Base-by-base conservation (phyloP, 1,140 invertebrate genomes). In the Phthorimaea operculella region DNA sequence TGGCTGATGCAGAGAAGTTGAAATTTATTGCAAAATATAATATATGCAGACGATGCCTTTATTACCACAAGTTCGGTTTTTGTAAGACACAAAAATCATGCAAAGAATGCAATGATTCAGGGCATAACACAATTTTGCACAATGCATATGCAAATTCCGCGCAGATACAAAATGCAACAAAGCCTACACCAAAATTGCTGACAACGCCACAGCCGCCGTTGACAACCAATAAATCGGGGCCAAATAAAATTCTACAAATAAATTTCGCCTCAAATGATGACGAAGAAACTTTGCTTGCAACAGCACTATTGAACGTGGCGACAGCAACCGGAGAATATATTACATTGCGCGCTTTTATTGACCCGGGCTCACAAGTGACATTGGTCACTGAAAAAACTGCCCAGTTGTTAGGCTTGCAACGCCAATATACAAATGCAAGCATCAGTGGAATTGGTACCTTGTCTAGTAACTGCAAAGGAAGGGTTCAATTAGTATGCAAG, bases 101-200 rank as follows among this genome's bases (percentile, higher is more conserved):
- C 42, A 12, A 21, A 16, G 4, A 45, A 15, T 57, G 55, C 39
- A 52, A 52, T 57, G 21, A 28, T 6, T 14, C 21, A 11, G 34
- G 45, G 5, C 55, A 57, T 47, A 57, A 56, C 52, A 52, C 16
- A 34, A 42, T 57, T 6, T 15, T 57, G 33, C 55, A 57, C n/a
- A 50, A 47, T 0, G 50, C 42, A 6, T 51, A 52, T 52, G 42
- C 42, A 39, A 18, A 9, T 33, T 9, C 18, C 33, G 33, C 47
- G 8, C 14, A 47, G 15, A 1, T 3, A 47, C 11, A 9, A 16
- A 4, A 6, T 18, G 45, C 10, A 47, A 16, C 45, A 18, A 3
- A 4, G 8, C 16, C 45, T n/a, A 4, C 14, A 18, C 14, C 45
- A 16, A 47, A 47, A 9, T 47, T 14, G 15, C 8, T 16, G 45